Base-by-base conservation (phyloP, 2,888 invertebrate genomes). In the Tribolium freemani region DNA sequence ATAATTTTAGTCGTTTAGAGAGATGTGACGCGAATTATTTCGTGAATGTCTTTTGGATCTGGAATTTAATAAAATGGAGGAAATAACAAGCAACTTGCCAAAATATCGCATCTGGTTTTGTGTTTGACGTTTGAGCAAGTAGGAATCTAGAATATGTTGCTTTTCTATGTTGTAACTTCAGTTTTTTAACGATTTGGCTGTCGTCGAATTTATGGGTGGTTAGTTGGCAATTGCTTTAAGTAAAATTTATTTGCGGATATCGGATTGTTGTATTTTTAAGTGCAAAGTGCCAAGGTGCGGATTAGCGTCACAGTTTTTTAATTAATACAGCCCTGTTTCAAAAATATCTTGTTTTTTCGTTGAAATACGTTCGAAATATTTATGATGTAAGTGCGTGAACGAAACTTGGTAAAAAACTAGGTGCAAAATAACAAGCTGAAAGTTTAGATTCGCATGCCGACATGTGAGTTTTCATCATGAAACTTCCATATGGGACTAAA, bases 171-270 rank as follows among this genome's bases (percentile, higher is more conserved):
- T 38, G 6, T 38, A 38, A 38, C 9, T 38, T n/a, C n/a, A n/a
- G 2, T 38, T n/a, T 38, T 38, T 38, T 53, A 53, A 21, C 20
- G n/a, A 53, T 53, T 53, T 21, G 48, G 11, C 48, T 48, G 48
- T 16, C 11, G 48, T 48, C 10, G 10, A 48, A 48, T 48, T 48
- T 48, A 48, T 13, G 16, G 16, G 16, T 48, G 45, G 13, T 20
- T 45, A n/a, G 20, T 64, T 54, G 64, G 53, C 38, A 64, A 53
- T 53, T 11, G 64, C 53, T 54, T n/a, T n/a, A 8, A 38, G n/a
- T 10, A n/a, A 50, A 54, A 64, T 64, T 64, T 64, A 54, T 64
- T 64, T 53, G 38, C 53, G 53, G 64, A 64, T 45, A 45, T 54
- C 50, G 45, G 38, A 45, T 64, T 64, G 16, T 38, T 9, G 1